Conservation (phyloP, 2,797 vertebrate species). For the Apogon talboti region DNA sequence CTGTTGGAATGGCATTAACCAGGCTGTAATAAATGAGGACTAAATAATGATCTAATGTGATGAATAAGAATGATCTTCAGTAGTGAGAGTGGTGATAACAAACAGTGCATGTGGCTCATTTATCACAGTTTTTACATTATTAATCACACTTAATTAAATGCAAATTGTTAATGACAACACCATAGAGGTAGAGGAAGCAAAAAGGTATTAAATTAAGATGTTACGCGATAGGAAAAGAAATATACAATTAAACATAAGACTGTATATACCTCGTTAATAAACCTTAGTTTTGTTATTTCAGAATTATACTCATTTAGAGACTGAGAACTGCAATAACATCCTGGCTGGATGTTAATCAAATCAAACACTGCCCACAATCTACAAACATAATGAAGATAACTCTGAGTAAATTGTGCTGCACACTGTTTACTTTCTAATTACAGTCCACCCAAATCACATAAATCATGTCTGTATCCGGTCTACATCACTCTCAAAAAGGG, state of each 20-base stretch:
- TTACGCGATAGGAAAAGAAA: not conserved
- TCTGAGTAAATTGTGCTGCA: conserved; percentile 41
- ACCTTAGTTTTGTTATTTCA: conserved; percentile 20
- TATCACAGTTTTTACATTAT: conserved; percentile 15
- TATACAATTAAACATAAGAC: too few species aligned
- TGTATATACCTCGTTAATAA: conserved; percentile 7
- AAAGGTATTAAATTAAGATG: not conserved
- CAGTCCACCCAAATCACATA: conserved; percentile 63
- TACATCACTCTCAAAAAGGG: conserved; percentile 54
- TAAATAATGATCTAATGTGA: conserved; percentile 23
- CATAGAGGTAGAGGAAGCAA: too few species aligned
- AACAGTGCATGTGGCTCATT: conserved; percentile 3
- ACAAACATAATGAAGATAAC: conserved; percentile 60
- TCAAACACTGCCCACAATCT: conserved; percentile 49
- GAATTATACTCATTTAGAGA: conserved; percentile 22
- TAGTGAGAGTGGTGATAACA: conserved; percentile 14
- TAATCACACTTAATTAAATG: not conserved
- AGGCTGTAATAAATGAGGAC: not conserved
- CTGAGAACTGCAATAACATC: conserved; percentile 46
- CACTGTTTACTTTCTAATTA: conserved; percentile 73
- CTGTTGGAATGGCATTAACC: not conserved
- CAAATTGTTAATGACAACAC: not conserved
- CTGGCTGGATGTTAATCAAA: conserved; percentile 57
- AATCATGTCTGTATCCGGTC: conserved; percentile 57
- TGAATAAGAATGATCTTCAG: conserved; percentile 14